A percentile compares a stretch with the other conserved stretches of the same genome.
phyloP scores from a whole-genome alignment of 2,888 invertebrate species.

The Lasioglossum marginatum region DNA sequence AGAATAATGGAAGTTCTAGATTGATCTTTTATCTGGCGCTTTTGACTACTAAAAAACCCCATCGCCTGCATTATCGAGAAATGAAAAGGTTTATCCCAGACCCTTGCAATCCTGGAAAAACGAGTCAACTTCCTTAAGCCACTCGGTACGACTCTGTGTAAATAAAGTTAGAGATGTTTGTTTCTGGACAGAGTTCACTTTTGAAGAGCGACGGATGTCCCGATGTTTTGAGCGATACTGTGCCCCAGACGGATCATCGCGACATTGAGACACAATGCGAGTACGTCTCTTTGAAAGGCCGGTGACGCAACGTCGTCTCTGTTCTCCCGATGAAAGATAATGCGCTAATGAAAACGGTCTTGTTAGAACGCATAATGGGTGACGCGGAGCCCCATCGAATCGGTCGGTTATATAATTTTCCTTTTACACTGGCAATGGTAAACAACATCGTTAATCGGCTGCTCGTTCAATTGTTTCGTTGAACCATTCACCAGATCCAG shows the following conservation, averaged over 20 bases:
- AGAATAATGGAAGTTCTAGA: no score
- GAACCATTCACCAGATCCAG: background rate
- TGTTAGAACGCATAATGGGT: constrained; percentile 50
- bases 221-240: background rate
- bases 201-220: background rate
- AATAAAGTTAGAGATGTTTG: background rate
- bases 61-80: no score
- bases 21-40: no score
- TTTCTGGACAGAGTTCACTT: background rate
- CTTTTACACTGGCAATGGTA: constrained; percentile 10
- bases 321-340: constrained; percentile 44
- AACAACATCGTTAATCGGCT: constrained; percentile 12
- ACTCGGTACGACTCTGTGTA: background rate
- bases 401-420: constrained; percentile 34
- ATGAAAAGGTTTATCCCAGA: no score
- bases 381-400: constrained; percentile 42
- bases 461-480: background rate
- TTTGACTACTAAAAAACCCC: no score
- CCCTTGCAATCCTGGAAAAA: no score
- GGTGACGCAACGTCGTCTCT: constrained; percentile 34
- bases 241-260: constrained; percentile 13
- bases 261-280: constrained; percentile 12
- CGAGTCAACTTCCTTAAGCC: no score
- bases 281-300: constrained; percentile 22
- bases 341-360: constrained; percentile 53